Conservation (phyloP, 2,888 invertebrate genomes). For the Balanococcus diminutus region DNA sequence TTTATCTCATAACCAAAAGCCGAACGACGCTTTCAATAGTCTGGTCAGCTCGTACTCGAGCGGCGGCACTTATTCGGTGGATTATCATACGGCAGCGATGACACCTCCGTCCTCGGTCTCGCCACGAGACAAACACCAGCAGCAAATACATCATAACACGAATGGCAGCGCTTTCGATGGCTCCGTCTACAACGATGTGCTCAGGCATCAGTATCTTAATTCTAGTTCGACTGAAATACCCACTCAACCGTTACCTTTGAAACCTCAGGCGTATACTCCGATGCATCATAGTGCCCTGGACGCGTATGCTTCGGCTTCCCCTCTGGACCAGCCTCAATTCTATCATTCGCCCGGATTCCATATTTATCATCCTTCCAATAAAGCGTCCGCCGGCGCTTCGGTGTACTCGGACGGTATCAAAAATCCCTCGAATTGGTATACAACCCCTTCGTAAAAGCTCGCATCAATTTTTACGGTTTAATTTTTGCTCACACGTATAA, state of each 20-base stretch:
- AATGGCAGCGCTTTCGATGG: constrained; percentile 57
- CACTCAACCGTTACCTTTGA: constrained; percentile 76
- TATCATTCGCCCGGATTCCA: constrained; percentile 80
- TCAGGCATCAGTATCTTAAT: constrained; percentile 71
- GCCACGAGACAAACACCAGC: constrained; percentile 80
- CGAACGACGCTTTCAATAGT: constrained; percentile 66
- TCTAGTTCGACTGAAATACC: constrained; percentile 68
- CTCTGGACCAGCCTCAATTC: constrained; percentile 82
- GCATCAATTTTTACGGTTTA: neutral
- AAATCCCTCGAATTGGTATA: constrained; percentile 76
- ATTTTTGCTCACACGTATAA: constrained; percentile 44
- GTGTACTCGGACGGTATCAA: constrained; percentile 61
- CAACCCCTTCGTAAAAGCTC: constrained; percentile 73
- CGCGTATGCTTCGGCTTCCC: constrained; percentile 65
- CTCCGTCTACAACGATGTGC: constrained; percentile 62
- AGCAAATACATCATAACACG: constrained; percentile 52
- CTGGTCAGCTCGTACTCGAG: constrained; percentile 66
- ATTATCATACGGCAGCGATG: constrained; percentile 91
- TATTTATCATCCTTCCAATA: constrained; percentile 81
- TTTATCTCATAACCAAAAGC: constrained; percentile 62
- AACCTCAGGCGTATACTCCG: constrained; percentile 87
- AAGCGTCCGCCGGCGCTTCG: constrained; percentile 60
- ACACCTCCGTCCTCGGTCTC: constrained; percentile 97
- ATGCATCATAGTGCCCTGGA: constrained; percentile 65
- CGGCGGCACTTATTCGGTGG: constrained; percentile 58